Conservation (phyloP, 1,140 invertebrate genomes). For the Brachionus angularis region DNA sequence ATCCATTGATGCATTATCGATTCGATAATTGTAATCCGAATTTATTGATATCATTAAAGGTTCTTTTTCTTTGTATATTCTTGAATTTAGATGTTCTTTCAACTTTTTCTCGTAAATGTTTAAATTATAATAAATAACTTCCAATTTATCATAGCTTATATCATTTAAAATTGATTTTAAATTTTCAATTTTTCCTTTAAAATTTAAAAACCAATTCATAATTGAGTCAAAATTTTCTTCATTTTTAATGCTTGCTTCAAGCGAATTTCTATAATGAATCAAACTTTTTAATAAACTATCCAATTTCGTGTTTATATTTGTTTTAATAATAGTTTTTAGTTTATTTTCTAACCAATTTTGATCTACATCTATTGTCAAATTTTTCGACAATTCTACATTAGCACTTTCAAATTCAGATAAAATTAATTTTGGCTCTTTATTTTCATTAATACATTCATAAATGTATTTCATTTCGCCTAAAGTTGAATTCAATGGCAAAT, state of each 20-base stretch:
- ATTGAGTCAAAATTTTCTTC: background rate
- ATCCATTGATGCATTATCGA: background rate
- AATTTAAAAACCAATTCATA: background rate
- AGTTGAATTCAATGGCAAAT: background rate
- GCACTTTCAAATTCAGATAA: conserved; percentile 9
- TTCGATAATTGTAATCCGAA: background rate
- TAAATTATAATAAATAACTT: background rate
- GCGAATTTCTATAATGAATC: background rate
- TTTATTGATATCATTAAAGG: conserved; percentile 1
- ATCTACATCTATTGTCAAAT: background rate
- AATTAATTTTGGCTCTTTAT: conserved; percentile 24
- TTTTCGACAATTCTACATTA: background rate
- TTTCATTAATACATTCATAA: conserved; percentile 34
- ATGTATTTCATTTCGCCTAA: conserved; percentile 24
- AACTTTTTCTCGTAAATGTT: background rate
- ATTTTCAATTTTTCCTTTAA: background rate
- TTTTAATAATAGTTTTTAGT: background rate
- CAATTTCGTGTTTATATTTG: background rate
- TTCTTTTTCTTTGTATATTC: conserved; percentile 2
- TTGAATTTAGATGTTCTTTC: background rate
- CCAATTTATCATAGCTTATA: background rate
- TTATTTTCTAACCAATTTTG: background rate
- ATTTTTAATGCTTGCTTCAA: background rate
- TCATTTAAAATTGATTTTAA: background rate
- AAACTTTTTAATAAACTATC: background rate